These are phyloP conservation scores for Toxotes jaculatrix DNA, from an alignment of 2,113 vertebrate genomes.

Conservation along the genomic window DNA sequence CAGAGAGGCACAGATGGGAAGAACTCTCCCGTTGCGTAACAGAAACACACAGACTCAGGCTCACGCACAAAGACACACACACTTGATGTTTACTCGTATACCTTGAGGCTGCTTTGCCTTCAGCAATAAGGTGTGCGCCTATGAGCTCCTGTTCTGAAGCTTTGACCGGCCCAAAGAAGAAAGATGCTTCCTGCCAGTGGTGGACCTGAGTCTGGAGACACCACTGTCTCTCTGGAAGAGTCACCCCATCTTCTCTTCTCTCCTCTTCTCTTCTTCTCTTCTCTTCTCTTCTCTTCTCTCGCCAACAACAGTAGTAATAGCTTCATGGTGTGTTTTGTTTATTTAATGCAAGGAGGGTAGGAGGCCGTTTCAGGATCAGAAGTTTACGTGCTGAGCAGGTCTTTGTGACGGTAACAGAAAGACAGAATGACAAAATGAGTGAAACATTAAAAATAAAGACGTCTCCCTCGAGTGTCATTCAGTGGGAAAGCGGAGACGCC, in stretches of 20 bases:
- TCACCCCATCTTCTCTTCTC: constrained; percentile 6
- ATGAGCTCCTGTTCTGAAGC: neutral
- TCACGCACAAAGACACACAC: constrained; percentile 49
- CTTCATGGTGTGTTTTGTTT: constrained; percentile 56
- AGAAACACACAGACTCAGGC: constrained; percentile 60
- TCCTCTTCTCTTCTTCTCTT: constrained; percentile 16
- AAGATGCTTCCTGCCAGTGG: neutral
- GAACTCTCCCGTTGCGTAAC: constrained; percentile 83
- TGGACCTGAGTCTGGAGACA: neutral
- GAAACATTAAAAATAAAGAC: constrained; percentile 35
- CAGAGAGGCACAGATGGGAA: constrained; percentile 82
- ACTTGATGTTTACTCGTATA: constrained; percentile 49
- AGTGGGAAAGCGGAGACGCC: constrained; percentile 9
- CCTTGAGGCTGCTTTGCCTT: constrained; percentile 53
- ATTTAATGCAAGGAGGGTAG: constrained; percentile 18
- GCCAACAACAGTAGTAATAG: constrained; percentile 56
- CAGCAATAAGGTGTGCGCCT: constrained; percentile 39
- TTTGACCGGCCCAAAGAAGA: neutral
- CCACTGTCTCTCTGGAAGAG: neutral
- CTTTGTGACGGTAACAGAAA: constrained; percentile 25
- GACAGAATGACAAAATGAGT: neutral
- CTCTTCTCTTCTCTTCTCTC: constrained; percentile 15
- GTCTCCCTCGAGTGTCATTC: constrained; percentile 18
- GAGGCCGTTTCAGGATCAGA: constrained; percentile 40
- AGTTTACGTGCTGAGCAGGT: constrained; percentile 28